Evolutionary conservation across 2,888 invertebrate species (phyloP).

Genomic region (Phortica magna): DNA sequence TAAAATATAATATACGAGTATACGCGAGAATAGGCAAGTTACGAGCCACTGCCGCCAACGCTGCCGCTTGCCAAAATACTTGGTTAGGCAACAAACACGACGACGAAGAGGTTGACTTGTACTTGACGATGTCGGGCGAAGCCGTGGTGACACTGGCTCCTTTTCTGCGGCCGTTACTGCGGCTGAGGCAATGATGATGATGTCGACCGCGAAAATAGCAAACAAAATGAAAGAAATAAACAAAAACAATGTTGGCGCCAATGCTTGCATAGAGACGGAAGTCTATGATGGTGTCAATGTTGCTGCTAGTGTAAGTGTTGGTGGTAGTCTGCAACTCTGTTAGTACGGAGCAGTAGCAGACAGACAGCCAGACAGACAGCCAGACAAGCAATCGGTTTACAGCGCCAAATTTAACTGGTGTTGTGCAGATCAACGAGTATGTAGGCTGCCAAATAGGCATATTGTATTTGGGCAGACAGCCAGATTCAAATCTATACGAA

Average conservation of each 20-base stretch:
- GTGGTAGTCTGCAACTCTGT: background rate
- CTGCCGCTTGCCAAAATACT: no score
- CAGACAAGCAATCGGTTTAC: background rate
- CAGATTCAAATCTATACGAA: background rate
- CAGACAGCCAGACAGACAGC: background rate
- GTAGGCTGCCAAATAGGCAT: background rate
- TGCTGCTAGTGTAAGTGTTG: background rate
- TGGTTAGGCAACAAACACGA: no score
- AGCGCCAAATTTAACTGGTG: background rate
- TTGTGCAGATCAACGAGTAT: background rate
- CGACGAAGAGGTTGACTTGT: no score
- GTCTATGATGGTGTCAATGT: background rate
- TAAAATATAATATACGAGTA: no score
- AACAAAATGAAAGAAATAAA: background rate
- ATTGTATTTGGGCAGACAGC: background rate
- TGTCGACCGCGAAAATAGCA: constrained; percentile 13
- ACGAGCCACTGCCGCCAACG: no score
- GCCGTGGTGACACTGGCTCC: no score
- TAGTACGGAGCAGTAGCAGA: background rate
- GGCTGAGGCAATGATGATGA: background rate
- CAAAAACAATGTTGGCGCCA: constrained; percentile 35
- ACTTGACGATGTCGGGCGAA: no score
- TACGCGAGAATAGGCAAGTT: no score
- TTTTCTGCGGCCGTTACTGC: background rate
- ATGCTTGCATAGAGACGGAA: no score